Evolutionary conservation across 2,113 vertebrate species (phyloP).

Genomic region (Indicator maculatus): DNA sequence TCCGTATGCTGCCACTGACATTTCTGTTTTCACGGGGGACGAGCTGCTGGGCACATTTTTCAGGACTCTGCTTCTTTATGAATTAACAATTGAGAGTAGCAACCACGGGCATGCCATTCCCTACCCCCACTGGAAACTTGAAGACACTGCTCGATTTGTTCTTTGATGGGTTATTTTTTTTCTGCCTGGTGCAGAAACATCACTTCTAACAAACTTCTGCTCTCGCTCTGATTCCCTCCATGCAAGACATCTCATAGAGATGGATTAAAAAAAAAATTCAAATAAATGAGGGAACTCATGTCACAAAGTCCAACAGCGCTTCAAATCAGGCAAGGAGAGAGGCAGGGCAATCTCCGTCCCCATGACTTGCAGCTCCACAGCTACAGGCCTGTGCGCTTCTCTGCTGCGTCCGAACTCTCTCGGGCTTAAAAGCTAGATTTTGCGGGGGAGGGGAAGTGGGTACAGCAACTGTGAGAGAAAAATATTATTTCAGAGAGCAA

Average conservation of each 20-base stretch:
- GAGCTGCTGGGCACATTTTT: not conserved
- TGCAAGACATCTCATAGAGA: not conserved
- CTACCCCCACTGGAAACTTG: constrained; percentile 28
- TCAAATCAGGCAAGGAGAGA: not conserved
- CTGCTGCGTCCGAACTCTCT: not conserved
- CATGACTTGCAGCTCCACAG: not conserved
- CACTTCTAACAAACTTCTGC: constrained; percentile 39
- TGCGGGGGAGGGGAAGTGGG: rapidly evolving
- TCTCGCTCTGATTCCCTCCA: not conserved
- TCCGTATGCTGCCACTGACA: not conserved
- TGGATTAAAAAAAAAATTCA: not conserved
- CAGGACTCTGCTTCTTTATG: constrained; percentile 40
- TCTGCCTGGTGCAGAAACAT: not conserved
- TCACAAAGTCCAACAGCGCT: not conserved
- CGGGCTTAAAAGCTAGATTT: not conserved
- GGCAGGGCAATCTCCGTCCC: not conserved
- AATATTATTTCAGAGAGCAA: not conserved
- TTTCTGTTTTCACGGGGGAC: not conserved
- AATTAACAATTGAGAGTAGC: constrained; percentile 31
- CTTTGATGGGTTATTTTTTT: not conserved
- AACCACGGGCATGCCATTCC: not conserved
- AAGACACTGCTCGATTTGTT: constrained; percentile 51
- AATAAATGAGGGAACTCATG: not conserved
- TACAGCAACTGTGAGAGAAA: not conserved
- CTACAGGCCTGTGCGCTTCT: not conserved